These are phyloP conservation scores for Hirtodrosophila histrioides DNA, from an alignment of 2,888 invertebrate genomes.

Conservation along the genomic window DNA sequence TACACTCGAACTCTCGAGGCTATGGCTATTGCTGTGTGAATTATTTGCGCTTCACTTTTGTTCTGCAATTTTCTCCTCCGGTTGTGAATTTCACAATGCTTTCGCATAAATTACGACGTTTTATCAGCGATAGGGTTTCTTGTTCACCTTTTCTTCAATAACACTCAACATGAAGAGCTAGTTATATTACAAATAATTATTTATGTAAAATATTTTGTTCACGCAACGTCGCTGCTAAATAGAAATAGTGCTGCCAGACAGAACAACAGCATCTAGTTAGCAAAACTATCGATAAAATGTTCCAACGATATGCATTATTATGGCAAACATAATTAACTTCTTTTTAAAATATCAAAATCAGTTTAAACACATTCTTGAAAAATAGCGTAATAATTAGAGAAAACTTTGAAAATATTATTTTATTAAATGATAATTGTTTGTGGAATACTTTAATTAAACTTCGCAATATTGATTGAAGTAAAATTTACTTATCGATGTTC, in stretches of 20 bases:
- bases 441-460: too few species aligned
- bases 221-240: slow-evolving; percentile 74
- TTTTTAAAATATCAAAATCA: too few species aligned
- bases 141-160: slow-evolving; percentile 63
- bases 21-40: slow-evolving; percentile 50
- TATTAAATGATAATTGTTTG: too few species aligned
- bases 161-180: slow-evolving; percentile 57
- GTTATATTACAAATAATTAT: slow-evolving; percentile 62
- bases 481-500: slow-evolving; percentile 13
- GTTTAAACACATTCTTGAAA: too few species aligned
- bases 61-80: slow-evolving; percentile 55
- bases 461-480: too few species aligned
- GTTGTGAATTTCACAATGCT: slow-evolving; percentile 36
- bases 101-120: slow-evolving; percentile 24
- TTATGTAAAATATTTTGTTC: slow-evolving; percentile 75
- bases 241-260: slow-evolving; percentile 55
- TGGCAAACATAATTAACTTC: too few species aligned
- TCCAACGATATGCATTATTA: slow-evolving; percentile 14
- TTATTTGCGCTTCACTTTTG: slow-evolving; percentile 70
- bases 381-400: too few species aligned
- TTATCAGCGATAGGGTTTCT: slow-evolving; percentile 23
- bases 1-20: slow-evolving; percentile 58
- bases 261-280: slow-evolving; percentile 3
- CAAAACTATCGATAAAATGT: slow-evolving; percentile 11
- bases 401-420: too few species aligned